Percentiles rank a stretch among this genome's conserved stretches.
Conservation (phyloP, 2,113 vertebrate genomes). For the Sterna hirundo region DNA sequence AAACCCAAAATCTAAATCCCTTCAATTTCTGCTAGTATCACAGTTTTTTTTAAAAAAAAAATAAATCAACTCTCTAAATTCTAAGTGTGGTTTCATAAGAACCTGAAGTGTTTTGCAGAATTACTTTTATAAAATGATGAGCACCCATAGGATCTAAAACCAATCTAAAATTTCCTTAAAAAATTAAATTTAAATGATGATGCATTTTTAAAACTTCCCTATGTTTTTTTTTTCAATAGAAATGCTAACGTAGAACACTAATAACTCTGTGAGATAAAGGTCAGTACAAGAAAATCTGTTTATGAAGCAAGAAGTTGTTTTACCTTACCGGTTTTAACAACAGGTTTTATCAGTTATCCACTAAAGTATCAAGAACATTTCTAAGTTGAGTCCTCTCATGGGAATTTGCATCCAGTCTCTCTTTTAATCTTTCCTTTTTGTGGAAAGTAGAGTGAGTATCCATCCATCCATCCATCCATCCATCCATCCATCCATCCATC, state of each 20-base stretch:
- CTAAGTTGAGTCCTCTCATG: neutral
- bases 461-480: too few relatives aligned
- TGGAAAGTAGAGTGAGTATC: neutral
- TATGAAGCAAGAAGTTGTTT: neutral
- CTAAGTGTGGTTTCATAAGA: neutral
- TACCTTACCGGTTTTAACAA: neutral
- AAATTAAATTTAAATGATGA: neutral
- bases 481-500: fast-evolving
- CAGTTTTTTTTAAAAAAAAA: neutral
- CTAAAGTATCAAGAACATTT: neutral
- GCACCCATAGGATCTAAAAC: neutral
- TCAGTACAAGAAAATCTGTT: neutral
- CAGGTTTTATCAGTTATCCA: neutral
- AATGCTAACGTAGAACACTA: neutral
- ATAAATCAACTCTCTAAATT: neutral
- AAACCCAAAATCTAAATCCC: neutral
- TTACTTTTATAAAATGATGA: neutral
- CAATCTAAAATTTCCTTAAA: neutral
- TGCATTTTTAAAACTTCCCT: neutral
- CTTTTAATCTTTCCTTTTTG: neutral
- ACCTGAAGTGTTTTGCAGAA: neutral
- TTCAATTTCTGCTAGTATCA: neutral
- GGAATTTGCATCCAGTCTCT: neutral
- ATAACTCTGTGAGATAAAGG: neutral
- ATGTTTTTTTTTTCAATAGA: neutral